Evolutionary conservation across 2,888 invertebrate genomes (phyloP).

Genomic region (Automeris io): DNA sequence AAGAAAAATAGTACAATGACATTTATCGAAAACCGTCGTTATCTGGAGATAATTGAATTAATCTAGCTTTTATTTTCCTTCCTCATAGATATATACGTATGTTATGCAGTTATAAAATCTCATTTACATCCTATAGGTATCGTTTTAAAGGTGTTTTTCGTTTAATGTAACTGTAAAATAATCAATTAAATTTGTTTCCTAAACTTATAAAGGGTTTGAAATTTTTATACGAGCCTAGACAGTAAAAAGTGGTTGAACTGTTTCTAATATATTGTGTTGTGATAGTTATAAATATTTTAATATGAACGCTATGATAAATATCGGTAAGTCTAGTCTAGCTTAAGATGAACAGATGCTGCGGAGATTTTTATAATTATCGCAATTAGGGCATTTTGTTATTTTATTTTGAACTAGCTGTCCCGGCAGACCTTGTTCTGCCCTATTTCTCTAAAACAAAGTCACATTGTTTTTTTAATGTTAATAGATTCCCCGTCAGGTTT

Average conservation of each 20-base stretch:
- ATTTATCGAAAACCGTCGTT: background rate
- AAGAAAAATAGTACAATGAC: background rate
- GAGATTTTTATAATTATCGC: too few relatives aligned
- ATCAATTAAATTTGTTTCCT: background rate
- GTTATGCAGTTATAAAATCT: background rate
- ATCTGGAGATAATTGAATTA: slow-evolving; percentile 1
- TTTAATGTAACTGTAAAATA: background rate
- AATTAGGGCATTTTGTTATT: too few relatives aligned
- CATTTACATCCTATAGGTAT: background rate
- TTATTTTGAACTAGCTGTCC: too few relatives aligned
- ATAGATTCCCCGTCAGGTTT: too few relatives aligned
- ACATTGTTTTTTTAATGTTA: too few relatives aligned
- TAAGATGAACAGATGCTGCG: too few relatives aligned
- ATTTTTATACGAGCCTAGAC: slow-evolving; percentile 3
- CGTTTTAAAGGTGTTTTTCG: background rate
- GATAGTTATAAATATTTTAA: background rate
- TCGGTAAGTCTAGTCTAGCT: background rate
- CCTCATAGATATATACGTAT: background rate
- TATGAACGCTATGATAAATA: background rate
- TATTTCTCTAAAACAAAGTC: too few relatives aligned
- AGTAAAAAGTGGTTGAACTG: slow-evolving; percentile 13
- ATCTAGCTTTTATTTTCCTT: background rate
- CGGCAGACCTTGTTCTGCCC: too few relatives aligned
- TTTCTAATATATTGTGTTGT: slow-evolving; percentile 8
- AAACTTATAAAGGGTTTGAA: slow-evolving; percentile 9